A percentile compares a stretch with the other conserved stretches of the same genome.
phyloP scores from a whole-genome alignment of 2,113 vertebrate species.

The Heptranchias perlo region DNA sequence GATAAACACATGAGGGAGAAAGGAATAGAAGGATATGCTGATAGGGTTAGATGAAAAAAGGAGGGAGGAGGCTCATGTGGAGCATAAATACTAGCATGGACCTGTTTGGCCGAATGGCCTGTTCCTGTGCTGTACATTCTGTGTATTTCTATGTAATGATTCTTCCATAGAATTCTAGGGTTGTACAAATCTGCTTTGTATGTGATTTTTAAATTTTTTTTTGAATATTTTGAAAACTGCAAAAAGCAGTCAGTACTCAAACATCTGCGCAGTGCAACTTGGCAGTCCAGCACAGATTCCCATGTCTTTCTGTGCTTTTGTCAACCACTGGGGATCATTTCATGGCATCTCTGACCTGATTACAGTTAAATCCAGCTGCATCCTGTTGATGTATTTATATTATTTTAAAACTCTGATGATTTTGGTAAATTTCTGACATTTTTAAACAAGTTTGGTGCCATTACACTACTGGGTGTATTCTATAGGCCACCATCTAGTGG shows the following conservation, averaged over 20 bases:
- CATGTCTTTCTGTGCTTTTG: neutral
- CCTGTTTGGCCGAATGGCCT: too few species aligned
- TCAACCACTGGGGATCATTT: neutral
- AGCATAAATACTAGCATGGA: too few species aligned
- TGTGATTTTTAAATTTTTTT: neutral
- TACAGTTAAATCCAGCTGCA: conserved; percentile 24
- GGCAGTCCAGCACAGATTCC: neutral
- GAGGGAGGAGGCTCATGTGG: too few species aligned
- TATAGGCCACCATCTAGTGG: too few species aligned
- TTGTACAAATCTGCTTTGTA: neutral
- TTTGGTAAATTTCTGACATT: neutral
- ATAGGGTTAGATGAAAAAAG: too few species aligned
- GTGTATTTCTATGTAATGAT: too few species aligned
- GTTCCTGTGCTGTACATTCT: too few species aligned
- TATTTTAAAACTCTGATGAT: neutral
- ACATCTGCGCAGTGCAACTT: neutral
- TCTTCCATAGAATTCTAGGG: neutral
- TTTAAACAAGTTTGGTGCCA: neutral
- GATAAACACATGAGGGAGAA: too few species aligned
- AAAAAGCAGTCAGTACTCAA: neutral
- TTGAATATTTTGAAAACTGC: neutral
- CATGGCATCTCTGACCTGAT: neutral
- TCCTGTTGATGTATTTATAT: neutral
- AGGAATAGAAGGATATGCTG: too few species aligned
- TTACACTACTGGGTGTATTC: too few species aligned